A percentile compares a stretch with the other conserved stretches of the same genome.
phyloP scores from a whole-genome alignment of 2,888 invertebrate genomes.

The Odontomyia ornata region DNA sequence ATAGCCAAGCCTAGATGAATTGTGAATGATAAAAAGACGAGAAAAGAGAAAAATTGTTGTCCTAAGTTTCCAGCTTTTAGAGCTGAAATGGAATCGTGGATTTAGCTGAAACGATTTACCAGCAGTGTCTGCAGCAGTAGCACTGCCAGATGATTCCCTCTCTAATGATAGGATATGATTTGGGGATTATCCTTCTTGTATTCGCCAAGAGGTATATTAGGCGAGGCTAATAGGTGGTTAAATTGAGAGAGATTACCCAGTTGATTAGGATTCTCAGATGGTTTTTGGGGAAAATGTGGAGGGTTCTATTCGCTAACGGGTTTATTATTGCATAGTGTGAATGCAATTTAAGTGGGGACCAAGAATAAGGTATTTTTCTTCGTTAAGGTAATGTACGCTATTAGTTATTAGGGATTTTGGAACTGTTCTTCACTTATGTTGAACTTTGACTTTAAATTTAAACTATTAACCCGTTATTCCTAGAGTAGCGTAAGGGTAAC shows the following conservation, averaged over 20 bases:
- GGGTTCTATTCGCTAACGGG: too few relatives aligned
- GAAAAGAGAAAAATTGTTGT: conserved; percentile 2
- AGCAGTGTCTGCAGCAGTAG: too few relatives aligned
- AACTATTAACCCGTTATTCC: too few relatives aligned
- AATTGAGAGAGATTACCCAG: conserved; percentile 30
- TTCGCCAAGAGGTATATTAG: not conserved
- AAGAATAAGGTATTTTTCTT: too few relatives aligned
- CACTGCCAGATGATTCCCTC: not conserved
- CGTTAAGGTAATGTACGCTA: too few relatives aligned
- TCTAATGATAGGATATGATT: conserved; percentile 25
- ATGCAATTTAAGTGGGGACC: too few relatives aligned
- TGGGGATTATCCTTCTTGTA: conserved; percentile 3
- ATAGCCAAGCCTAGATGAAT: not conserved
- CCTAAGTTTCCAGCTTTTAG: not conserved
- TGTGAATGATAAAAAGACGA: conserved; percentile 2
- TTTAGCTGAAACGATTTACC: not conserved
- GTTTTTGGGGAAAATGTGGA: not conserved
- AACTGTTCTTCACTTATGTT: too few relatives aligned
- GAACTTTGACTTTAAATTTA: too few relatives aligned
- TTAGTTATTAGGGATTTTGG: too few relatives aligned
- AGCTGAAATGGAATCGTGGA: not conserved
- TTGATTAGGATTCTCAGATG: not conserved
- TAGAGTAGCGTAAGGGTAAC: too few relatives aligned
- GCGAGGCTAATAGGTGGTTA: conserved; percentile 4
- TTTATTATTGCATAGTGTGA: too few relatives aligned